Evolutionary conservation across 2,797 vertebrate genomes (phyloP).

Genomic region (Chanos chanos): DNA sequence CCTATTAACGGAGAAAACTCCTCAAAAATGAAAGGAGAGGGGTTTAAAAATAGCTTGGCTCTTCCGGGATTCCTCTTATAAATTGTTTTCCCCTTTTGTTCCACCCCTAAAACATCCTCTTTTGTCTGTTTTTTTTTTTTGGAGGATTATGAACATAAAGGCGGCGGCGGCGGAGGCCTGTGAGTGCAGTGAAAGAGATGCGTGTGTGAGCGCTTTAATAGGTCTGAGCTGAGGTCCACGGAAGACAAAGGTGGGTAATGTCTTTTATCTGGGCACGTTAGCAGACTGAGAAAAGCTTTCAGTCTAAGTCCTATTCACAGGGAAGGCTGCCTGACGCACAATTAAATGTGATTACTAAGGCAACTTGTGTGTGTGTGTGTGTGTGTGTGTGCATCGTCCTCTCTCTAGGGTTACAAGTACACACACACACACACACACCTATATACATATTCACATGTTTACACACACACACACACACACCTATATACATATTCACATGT

Average conservation of each 20-base stretch:
- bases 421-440: slow-evolving; percentile 35
- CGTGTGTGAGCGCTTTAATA: slow-evolving; percentile 77
- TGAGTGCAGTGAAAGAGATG: slow-evolving; percentile 69
- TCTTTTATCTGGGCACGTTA: slow-evolving; percentile 75
- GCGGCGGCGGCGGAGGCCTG: slow-evolving; percentile 65
- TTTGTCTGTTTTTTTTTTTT: slow-evolving; percentile 60
- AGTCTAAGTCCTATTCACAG: slow-evolving; percentile 76
- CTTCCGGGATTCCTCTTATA: slow-evolving; percentile 32
- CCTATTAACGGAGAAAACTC: too few relatives aligned
- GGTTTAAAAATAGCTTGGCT: too few relatives aligned
- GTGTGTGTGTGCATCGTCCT: too few relatives aligned
- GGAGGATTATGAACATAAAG: slow-evolving; percentile 70
- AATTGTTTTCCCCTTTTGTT: slow-evolving; percentile 43
- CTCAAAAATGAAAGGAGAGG: too few relatives aligned
- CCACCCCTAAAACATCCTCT: slow-evolving; percentile 39
- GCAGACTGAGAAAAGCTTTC: slow-evolving; percentile 64
- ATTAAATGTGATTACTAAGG: slow-evolving; percentile 84
- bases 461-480: too few relatives aligned
- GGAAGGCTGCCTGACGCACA: slow-evolving; percentile 76
- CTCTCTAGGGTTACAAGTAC: slow-evolving; percentile 41
- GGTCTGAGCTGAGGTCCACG: slow-evolving; percentile 65
- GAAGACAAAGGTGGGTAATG: slow-evolving; percentile 79
- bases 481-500: slow-evolving; percentile 54
- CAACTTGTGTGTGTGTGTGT: slow-evolving; percentile 68
- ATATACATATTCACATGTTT: too few relatives aligned